Base-by-base conservation (phyloP, 1,140 invertebrate species). In the Pectinophora gossypiella region DNA sequence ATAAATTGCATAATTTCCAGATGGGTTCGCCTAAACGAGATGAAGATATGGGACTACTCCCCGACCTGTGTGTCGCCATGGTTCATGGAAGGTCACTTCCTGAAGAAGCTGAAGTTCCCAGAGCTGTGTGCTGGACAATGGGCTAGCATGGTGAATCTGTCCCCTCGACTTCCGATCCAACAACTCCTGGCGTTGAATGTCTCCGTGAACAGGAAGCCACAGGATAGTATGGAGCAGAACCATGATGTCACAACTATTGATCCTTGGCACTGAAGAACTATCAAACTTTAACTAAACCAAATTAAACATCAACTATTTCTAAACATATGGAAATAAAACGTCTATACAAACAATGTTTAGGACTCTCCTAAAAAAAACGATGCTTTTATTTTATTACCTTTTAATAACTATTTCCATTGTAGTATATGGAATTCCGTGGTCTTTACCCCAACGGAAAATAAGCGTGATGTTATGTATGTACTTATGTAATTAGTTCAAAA, bases 81-180 rank as follows among this genome's bases (percentile, higher is more conserved):
- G 42, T 90, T 91, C 49, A 77, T 95, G 0, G 92, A 92, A 23
- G 94, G 94, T 0, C 90, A 91, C 52, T 88, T 90, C 3, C 74
- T 95, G 20, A 90, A 92, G 53, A 90, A 91, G 23, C 86, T 96
- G 66, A 92, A 91, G n/a, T 95, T 95, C 58, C 92, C 94, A 38
- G 93, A 94, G 64, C 89, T 96, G 7, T 96, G 95, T 62, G 90
- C 94, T 9, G 94, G 94, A 0, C 94, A 95, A 59, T 95, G 94
- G 94, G 94, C 94, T 10, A 95, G 94, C 56, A 95, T 95, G 94
- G 89, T 92, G 3, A 93, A 93, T 51, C 76, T 95, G 0, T 90
- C 91, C 0, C 93, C 93, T 0, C 81, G 94, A 40, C 71, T 95
- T 10, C 92, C 93, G 0, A 87, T 88, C 62, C 82, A 88, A 49